These are phyloP conservation scores for Fregata magnificens DNA, from an alignment of 2,113 vertebrate species.

Conservation along the genomic window DNA sequence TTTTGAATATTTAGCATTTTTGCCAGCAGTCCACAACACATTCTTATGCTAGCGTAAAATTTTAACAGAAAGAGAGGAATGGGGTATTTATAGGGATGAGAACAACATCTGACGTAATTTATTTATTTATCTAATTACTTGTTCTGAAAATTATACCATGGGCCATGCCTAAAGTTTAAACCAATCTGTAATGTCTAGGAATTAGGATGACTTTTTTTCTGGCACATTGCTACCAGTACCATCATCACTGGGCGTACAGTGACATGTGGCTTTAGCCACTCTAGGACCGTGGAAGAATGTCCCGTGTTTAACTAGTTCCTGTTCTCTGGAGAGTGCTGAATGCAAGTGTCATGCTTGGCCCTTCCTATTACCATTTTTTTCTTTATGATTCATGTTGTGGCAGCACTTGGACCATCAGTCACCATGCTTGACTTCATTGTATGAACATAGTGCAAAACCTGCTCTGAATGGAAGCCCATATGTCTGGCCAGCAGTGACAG, in stretches of 20 bases:
- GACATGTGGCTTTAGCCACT: not conserved
- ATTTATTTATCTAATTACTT: not conserved
- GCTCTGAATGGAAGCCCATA: not conserved
- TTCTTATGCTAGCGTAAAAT: not conserved
- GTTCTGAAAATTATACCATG: not conserved
- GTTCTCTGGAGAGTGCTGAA: not conserved
- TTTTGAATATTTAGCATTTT: not conserved
- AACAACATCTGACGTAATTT: not conserved
- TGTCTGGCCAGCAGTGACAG: not conserved
- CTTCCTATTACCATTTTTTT: not conserved
- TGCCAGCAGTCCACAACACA: not conserved
- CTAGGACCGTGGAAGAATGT: not conserved
- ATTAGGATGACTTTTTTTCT: not conserved
- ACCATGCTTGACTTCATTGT: not conserved
- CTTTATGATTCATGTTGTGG: not conserved
- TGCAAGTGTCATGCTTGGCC: not conserved
- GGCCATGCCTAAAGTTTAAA: not conserved
- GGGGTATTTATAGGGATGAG: not conserved
- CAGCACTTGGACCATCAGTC: not conserved
- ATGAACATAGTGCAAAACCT: not conserved
- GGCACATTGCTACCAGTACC: not conserved
- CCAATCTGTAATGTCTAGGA: not conserved
- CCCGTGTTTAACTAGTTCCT: fast-evolving
- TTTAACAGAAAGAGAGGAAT: not conserved
- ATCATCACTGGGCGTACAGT: fast-evolving